A percentile compares a stretch with the other conserved stretches of the same genome.
These are phyloP conservation scores for Platycnemis pennipes DNA, from an alignment of 2,888 invertebrate genomes.

Conservation along the genomic window DNA sequence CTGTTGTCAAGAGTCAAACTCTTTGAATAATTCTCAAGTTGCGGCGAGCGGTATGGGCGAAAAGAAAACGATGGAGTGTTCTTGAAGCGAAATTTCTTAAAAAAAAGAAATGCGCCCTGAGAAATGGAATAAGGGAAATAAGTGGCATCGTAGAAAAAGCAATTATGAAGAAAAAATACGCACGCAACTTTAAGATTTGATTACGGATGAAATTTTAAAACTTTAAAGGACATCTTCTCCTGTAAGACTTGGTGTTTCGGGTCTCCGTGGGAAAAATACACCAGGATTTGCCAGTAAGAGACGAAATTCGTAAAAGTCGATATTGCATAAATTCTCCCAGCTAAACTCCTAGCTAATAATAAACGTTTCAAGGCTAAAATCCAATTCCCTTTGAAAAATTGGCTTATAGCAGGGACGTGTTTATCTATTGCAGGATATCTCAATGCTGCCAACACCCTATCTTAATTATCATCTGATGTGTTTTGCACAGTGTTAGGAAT, in stretches of 20 bases:
- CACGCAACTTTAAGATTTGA: neutral
- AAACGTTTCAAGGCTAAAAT: neutral
- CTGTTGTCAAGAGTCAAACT: slow-evolving; percentile 31
- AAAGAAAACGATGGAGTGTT: slow-evolving; percentile 5
- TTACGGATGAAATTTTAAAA: neutral
- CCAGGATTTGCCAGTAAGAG: neutral
- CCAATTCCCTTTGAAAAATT: neutral
- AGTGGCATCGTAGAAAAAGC: neutral
- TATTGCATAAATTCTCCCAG: neutral
- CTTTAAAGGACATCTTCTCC: neutral
- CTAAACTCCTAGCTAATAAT: neutral
- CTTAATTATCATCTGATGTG: too few species aligned
- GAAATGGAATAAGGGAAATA: slow-evolving; percentile 6
- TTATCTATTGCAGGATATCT: too few species aligned
- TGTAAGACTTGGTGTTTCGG: neutral
- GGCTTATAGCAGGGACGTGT: neutral
- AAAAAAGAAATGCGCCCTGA: neutral
- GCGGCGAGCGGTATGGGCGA: neutral
- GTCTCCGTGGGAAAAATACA: neutral
- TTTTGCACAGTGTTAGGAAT: too few species aligned
- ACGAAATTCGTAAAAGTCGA: neutral
- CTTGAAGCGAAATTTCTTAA: slow-evolving; percentile 8
- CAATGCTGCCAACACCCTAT: too few species aligned
- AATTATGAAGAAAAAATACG: neutral
- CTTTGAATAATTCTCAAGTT: slow-evolving; percentile 22